Evolutionary conservation across 2,797 vertebrate species (phyloP).

Genomic region (Malacoctenus gilli): DNA sequence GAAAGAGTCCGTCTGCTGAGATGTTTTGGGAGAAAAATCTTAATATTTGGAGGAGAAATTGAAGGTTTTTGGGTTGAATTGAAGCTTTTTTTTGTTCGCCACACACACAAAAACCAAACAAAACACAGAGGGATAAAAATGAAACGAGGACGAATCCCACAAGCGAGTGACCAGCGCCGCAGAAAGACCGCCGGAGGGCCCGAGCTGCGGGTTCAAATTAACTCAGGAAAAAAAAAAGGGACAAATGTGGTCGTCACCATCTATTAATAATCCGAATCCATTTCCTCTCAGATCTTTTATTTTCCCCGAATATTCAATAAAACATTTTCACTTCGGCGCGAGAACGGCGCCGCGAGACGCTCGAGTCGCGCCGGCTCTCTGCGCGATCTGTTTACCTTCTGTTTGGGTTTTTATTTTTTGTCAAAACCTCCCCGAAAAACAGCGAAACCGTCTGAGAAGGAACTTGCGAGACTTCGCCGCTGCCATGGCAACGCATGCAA

Average conservation of each 20-base stretch:
- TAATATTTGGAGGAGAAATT: too few relatives aligned
- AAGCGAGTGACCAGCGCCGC: slow-evolving; percentile 21
- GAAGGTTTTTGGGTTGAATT: too few relatives aligned
- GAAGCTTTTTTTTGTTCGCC: too few relatives aligned
- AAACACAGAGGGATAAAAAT: too few relatives aligned
- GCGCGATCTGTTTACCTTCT: background rate
- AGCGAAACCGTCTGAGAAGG: slow-evolving; percentile 18
- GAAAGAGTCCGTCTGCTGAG: too few relatives aligned
- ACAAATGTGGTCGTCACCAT: background rate
- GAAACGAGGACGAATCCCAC: slow-evolving; percentile 1
- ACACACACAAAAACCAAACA: background rate
- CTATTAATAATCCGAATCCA: slow-evolving; percentile 52
- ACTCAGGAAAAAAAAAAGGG: slow-evolving; percentile 16
- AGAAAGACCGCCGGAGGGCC: slow-evolving; percentile 2
- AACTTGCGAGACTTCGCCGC: slow-evolving; percentile 31
- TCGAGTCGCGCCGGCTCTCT: background rate
- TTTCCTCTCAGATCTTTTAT: slow-evolving; percentile 31
- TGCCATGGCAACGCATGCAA: slow-evolving; percentile 50
- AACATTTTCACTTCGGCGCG: too few relatives aligned
- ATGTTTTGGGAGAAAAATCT: too few relatives aligned
- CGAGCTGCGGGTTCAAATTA: slow-evolving; percentile 16
- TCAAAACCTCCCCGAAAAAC: too few relatives aligned
- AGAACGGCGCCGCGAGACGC: too few relatives aligned
- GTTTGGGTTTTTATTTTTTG: too few relatives aligned
- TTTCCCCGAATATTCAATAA: too few relatives aligned